A percentile compares a stretch with the other conserved stretches of the same genome.
Evolutionary conservation across 2,797 vertebrate genomes (phyloP).

Genomic region (Smutsia gigantea): DNA sequence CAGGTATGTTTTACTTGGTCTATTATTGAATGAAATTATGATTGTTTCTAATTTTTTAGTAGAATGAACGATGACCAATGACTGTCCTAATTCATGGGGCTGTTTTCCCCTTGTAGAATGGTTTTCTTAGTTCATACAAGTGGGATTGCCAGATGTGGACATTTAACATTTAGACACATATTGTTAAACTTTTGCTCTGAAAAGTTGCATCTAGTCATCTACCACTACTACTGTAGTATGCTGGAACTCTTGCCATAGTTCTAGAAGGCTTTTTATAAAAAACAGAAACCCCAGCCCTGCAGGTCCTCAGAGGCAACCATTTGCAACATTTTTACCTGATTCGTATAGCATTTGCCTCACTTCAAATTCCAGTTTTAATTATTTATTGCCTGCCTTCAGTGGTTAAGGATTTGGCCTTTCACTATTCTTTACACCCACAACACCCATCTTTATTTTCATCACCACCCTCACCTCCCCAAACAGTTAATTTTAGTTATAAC

Average conservation of each 20-base stretch:
- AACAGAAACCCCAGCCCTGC: neutral
- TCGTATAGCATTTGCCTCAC: neutral
- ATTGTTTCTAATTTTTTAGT: neutral
- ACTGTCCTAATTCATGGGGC: neutral
- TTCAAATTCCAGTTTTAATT: neutral
- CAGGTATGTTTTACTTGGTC: neutral
- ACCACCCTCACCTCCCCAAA: neutral
- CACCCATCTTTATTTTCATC: neutral
- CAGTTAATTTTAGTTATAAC: neutral
- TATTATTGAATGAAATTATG: neutral
- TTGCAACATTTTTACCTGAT: neutral
- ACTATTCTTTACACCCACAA: neutral
- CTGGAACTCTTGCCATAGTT: neutral
- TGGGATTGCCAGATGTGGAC: neutral
- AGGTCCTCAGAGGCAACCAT: neutral
- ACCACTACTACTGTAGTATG: neutral
- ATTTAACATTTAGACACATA: neutral
- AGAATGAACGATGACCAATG: neutral
- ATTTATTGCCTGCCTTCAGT: neutral
- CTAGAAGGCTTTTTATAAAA: neutral
- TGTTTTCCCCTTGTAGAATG: rapidly evolving
- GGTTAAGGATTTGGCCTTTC: neutral
- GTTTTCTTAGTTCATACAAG: neutral
- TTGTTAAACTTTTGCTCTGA: neutral
- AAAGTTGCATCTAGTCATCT: neutral